Base-by-base conservation (phyloP, 2,797 vertebrate species). In the Tapirus indicus region DNA sequence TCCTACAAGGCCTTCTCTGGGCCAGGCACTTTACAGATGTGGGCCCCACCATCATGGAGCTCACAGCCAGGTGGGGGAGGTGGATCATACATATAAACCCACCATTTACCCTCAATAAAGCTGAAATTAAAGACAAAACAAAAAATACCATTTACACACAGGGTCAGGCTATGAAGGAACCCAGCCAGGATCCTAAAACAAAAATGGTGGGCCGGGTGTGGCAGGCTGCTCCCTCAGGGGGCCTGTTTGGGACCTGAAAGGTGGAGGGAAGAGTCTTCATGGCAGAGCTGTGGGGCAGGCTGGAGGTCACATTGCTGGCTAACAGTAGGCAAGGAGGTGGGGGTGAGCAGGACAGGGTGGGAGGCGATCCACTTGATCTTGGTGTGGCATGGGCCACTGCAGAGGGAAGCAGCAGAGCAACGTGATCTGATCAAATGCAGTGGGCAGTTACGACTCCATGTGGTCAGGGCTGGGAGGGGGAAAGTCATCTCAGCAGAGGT, bases 371-470 rank as follows among this genome's bases (percentile, higher is more conserved):
- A 16, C 78, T n/a, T 16, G 60, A 44, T 71, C 79, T 49, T 68
- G 32, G 23, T 52, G 56, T 68, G 47, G 62, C 13, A 5, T 21
- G 71, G 60, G 35, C 49, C 49, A 13, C 78, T 8, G 0, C 14
- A 11, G 82, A 47, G 44, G 29, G 69, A 17, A 78, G 54, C 80
- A 78, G 47, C 49, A 47, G 20, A 56, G 38, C n/a, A 5, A 0
- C 9, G 1, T 18, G 85, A 41, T 10, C 86, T 16, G 54, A 41
- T 21, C 58, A 41, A n/a, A 7, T 6, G 13, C 68, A 38, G 32
- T 6, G 4, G 41, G 49, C 25, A 3, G 18, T 6, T 52, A 3
- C 7, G 0, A 1, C 5, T 90, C 80, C 3, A 0, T 35, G 32
- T 20, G 21, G 54, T 62, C 60, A 56, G 38, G 58, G 4, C 54